Percentiles rank a stretch among this genome's conserved stretches.
Conservation (phyloP, 2,888 invertebrate species). For the Tipula vernalis region DNA sequence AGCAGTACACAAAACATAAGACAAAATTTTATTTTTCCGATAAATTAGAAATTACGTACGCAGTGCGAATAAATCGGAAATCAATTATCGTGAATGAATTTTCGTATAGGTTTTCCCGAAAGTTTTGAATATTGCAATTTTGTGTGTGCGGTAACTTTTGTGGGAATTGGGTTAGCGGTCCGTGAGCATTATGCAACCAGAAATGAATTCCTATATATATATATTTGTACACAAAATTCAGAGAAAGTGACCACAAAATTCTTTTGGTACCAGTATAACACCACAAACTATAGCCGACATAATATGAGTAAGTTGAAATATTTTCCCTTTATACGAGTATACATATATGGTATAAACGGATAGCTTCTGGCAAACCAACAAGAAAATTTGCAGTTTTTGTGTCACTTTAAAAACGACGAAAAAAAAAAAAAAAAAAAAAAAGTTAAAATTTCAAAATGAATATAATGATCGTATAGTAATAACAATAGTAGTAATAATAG, state of each 20-base stretch:
- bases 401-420: neutral
- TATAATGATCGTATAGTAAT: neutral
- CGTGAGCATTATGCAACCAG: neutral
- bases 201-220: neutral
- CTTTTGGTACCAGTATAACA: neutral
- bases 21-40: neutral
- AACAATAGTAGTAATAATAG: neutral
- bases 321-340: neutral
- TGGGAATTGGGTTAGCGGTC: neutral
- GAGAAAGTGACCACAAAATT: neutral
- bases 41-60: neutral
- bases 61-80: neutral
- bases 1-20: neutral
- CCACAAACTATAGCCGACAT: neutral
- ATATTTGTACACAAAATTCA: neutral
- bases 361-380: neutral
- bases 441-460: neutral
- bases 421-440: neutral
- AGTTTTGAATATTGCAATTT: neutral
- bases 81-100: neutral
- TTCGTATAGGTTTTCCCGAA: neutral
- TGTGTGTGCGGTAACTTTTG: neutral
- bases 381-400: neutral
- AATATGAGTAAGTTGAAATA: neutral
- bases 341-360: neutral